Conservation (phyloP, 1,140 invertebrate genomes). For the Drosophila neocordata region DNA sequence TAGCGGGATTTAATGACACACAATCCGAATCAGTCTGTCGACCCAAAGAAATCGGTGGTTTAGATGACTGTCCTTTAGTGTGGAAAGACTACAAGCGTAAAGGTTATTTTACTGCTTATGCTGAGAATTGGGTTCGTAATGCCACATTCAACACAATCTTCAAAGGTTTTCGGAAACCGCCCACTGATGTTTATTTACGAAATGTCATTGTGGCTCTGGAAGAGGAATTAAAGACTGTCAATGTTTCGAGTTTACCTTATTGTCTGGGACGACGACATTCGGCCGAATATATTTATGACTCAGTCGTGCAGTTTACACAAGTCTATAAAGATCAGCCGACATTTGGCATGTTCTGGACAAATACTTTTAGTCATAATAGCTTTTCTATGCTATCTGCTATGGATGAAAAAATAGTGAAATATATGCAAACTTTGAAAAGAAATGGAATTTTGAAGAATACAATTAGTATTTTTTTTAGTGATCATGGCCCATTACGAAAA, state of each 20-base stretch:
- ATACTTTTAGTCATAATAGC: slow-evolving; percentile 90
- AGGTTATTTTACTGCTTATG: slow-evolving; percentile 90
- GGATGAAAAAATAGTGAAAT: slow-evolving; percentile 85
- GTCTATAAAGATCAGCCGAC: slow-evolving; percentile 81
- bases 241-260: slow-evolving; percentile 76
- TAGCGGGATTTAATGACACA: slow-evolving; percentile 86
- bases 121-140: slow-evolving; percentile 89
- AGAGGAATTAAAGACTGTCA: slow-evolving; percentile 75
- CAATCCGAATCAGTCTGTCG: slow-evolving; percentile 83
- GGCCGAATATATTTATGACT: slow-evolving; percentile 85
- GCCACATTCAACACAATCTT: slow-evolving; percentile 92
- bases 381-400: slow-evolving; percentile 88
- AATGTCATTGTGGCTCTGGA: slow-evolving; percentile 88
- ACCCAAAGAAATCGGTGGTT: slow-evolving; percentile 82
- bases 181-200: slow-evolving; percentile 92
- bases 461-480: slow-evolving; percentile 92
- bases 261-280: slow-evolving; percentile 85
- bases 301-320: slow-evolving; percentile 84
- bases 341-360: slow-evolving; percentile 92
- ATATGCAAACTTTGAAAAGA: slow-evolving; percentile 85
- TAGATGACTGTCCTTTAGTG: slow-evolving; percentile 89
- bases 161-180: slow-evolving; percentile 89
- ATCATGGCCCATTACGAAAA: slow-evolving; percentile 92
- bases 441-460: slow-evolving; percentile 86
- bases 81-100: slow-evolving; percentile 89